Evolutionary conservation across 30 jellyfish, hydroid and myxozoan species (phyloP).

Genomic region (Aurelia sp.): DNA sequence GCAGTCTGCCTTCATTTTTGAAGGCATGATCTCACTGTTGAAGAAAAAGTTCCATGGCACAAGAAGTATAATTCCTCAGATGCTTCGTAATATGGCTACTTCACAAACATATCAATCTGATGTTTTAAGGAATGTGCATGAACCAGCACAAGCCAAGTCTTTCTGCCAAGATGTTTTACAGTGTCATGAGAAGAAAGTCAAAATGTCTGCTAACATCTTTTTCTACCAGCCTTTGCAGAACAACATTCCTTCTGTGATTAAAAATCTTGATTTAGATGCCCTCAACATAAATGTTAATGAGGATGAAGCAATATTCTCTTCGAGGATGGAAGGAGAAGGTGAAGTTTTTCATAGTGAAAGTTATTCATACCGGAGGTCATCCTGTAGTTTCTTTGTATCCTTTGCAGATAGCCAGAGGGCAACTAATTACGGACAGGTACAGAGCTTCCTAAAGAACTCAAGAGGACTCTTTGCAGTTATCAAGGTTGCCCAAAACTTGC

Average conservation of each 20-base stretch:
- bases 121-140: neutral
- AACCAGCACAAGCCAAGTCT: neutral
- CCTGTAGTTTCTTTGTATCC: conserved; percentile 22
- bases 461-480: conserved; percentile 24
- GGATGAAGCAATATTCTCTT: too few relatives aligned
- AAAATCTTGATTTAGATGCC: too few relatives aligned
- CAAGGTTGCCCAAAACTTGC: neutral
- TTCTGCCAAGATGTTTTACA: too few relatives aligned
- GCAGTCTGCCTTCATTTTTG: conserved; percentile 12
- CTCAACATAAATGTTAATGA: too few relatives aligned
- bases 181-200: too few relatives aligned
- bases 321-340: too few relatives aligned
- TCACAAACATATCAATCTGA: conserved; percentile 1
- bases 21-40: neutral
- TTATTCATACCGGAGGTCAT: neutral
- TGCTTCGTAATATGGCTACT: conserved; percentile 1
- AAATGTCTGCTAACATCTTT: too few relatives aligned
- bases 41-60: conserved; percentile 9
- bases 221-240: too few relatives aligned
- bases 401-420: neutral
- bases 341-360: too few relatives aligned
- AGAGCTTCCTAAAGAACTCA: conserved; percentile 9
- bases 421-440: neutral
- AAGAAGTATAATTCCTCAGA: conserved; percentile 1
- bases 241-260: too few relatives aligned